Conservation (phyloP, 1,140 invertebrate genomes). For the Papilio helenus region DNA sequence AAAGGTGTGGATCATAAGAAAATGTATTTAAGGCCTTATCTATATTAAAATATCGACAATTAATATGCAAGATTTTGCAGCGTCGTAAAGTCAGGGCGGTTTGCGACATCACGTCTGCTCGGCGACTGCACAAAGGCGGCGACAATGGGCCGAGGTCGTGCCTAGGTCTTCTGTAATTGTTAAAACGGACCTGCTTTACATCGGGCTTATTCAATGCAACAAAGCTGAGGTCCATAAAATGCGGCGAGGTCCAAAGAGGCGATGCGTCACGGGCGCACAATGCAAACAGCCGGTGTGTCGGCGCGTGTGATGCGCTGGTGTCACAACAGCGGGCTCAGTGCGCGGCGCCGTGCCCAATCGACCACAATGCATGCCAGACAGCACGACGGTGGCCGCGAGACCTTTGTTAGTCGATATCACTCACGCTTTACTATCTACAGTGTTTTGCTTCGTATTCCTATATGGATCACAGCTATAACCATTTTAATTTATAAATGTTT, state of each 20-base stretch:
- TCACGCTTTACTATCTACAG: conserved; percentile 49
- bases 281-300: conserved; percentile 78
- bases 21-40: conserved; percentile 24
- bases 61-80: conserved; percentile 29
- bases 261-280: conserved; percentile 78
- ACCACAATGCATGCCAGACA: conserved; percentile 64
- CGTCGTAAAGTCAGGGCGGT: conserved; percentile 9
- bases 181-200: conserved; percentile 57
- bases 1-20: conserved; percentile 17
- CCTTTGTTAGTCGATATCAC: conserved; percentile 54
- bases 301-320: conserved; percentile 63
- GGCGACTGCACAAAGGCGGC: conserved; percentile 41
- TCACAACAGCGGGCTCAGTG: conserved; percentile 65
- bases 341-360: conserved; percentile 73
- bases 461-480: neutral
- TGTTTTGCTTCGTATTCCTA: no score
- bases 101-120: conserved; percentile 50
- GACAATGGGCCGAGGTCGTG: conserved; percentile 50
- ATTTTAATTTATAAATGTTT: neutral
- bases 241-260: conserved; percentile 63
- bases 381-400: conserved; percentile 58
- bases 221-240: conserved; percentile 66
- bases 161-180: conserved; percentile 62
- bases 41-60: conserved; percentile 14
- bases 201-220: conserved; percentile 54